Evolutionary conservation across 2,888 invertebrate species (phyloP).

Genomic region (Chaetoderma sp.): DNA sequence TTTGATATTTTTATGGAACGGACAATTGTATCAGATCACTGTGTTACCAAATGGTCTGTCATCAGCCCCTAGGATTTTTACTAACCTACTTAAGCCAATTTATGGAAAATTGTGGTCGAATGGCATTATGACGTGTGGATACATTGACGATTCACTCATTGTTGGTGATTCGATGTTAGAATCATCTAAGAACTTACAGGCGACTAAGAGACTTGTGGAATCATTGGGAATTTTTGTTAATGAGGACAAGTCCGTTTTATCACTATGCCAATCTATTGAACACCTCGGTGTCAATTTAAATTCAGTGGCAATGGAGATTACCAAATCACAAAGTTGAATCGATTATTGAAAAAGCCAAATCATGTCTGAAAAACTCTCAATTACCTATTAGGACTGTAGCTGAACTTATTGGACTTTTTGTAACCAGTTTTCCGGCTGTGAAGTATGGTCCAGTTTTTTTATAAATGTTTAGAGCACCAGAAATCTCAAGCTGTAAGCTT

Average conservation of each 20-base stretch:
- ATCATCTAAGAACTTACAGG: no score
- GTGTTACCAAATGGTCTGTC: slow-evolving; percentile 27
- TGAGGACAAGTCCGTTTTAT: slow-evolving; percentile 23
- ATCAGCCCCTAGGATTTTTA: slow-evolving; percentile 27
- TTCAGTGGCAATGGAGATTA: slow-evolving; percentile 29
- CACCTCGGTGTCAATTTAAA: slow-evolving; percentile 36
- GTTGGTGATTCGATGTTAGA: slow-evolving; percentile 21
- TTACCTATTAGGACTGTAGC: slow-evolving; percentile 21
- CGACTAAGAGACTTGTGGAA: no score
- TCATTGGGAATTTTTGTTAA: slow-evolving; percentile 25
- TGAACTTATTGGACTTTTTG: slow-evolving; percentile 34
- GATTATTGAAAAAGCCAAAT: slow-evolving; percentile 10
- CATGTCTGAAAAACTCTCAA: not conserved
- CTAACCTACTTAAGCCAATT: slow-evolving; percentile 31
- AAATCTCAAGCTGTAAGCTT: not conserved
- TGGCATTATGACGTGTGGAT: slow-evolving; percentile 28
- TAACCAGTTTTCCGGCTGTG: no score
- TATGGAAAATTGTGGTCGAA: slow-evolving; percentile 23
- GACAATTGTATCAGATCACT: slow-evolving; percentile 12
- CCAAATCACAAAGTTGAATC: slow-evolving; percentile 32
- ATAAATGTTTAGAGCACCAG: slow-evolving; percentile 1
- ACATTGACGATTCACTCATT: slow-evolving; percentile 39
- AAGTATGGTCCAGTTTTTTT: no score
- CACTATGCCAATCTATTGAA: slow-evolving; percentile 25
- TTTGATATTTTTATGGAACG: slow-evolving; percentile 13